Evolutionary conservation across 1,140 invertebrate genomes (phyloP).

Genomic region (Gryon sp.): DNA sequence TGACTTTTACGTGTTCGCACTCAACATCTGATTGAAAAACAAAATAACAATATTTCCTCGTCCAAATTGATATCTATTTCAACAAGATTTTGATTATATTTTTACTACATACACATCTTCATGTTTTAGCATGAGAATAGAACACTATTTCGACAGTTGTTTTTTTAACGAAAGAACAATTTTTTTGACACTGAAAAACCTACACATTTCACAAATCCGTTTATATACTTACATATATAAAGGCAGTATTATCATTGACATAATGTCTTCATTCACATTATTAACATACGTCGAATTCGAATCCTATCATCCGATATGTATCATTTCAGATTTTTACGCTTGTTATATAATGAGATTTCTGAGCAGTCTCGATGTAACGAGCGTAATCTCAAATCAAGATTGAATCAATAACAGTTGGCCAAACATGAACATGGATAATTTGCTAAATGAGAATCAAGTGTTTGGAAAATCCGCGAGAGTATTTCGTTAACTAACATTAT

Average conservation of each 20-base stretch:
- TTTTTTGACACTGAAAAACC: conserved; percentile 18
- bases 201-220: too few species aligned
- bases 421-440: conserved; percentile 20
- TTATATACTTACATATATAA: too few species aligned
- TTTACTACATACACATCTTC: not conserved
- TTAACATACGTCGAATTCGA: not conserved
- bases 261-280: conserved; percentile 19
- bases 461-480: conserved; percentile 4
- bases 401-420: conserved; percentile 45
- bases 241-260: not conserved
- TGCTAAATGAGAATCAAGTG: conserved; percentile 8
- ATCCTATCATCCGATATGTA: not conserved
- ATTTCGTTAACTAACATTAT: not conserved
- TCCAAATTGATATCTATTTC: conserved; percentile 24
- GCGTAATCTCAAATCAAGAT: conserved; percentile 28
- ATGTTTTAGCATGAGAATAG: conserved; percentile 8
- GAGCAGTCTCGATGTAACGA: not conserved
- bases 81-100: conserved; percentile 7
- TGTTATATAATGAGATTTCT: conserved; percentile 30
- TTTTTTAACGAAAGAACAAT: conserved; percentile 12
- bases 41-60: conserved; percentile 23
- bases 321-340: conserved; percentile 14
- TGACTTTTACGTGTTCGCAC: conserved; percentile 9
- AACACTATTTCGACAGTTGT: conserved; percentile 14
- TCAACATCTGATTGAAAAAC: not conserved